Evolutionary conservation across 2,888 invertebrate species (phyloP).

Genomic region (Argyresthia goedartella): DNA sequence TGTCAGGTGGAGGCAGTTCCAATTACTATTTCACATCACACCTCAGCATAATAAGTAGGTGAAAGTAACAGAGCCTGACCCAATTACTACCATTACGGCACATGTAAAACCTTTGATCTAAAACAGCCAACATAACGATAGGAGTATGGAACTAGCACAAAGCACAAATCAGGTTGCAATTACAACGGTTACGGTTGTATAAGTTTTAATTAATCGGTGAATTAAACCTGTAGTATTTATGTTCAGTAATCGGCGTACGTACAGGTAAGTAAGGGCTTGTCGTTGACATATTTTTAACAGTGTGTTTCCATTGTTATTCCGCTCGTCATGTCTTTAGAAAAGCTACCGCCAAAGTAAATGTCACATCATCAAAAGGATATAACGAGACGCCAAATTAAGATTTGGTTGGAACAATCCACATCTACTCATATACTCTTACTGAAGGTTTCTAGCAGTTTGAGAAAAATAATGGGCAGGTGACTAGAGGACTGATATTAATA

Average conservation of each 20-base stretch:
- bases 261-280: slow-evolving; percentile 20
- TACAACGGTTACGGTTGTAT: slow-evolving; percentile 58
- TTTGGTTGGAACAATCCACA: too few relatives aligned
- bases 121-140: background rate
- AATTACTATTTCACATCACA: too few relatives aligned
- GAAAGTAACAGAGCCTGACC: background rate
- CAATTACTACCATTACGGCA: background rate
- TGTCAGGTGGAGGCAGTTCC: too few relatives aligned
- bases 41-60: background rate
- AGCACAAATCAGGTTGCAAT: slow-evolving; percentile 35
- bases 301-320: background rate
- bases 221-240: slow-evolving; percentile 54
- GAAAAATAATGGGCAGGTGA: too few relatives aligned
- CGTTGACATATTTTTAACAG: slow-evolving; percentile 10
- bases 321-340: too few relatives aligned
- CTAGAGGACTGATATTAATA: too few relatives aligned
- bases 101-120: background rate
- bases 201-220: slow-evolving; percentile 67
- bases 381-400: too few relatives aligned
- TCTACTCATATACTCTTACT: too few relatives aligned
- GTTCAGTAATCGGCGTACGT: slow-evolving; percentile 36
- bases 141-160: slow-evolving; percentile 27
- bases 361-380: too few relatives aligned
- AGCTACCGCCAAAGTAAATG: slow-evolving; percentile 1
- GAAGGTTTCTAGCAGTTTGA: too few relatives aligned